Evolutionary conservation across 2,113 vertebrate genomes (phyloP).

Genomic region (Stegastes partitus): DNA sequence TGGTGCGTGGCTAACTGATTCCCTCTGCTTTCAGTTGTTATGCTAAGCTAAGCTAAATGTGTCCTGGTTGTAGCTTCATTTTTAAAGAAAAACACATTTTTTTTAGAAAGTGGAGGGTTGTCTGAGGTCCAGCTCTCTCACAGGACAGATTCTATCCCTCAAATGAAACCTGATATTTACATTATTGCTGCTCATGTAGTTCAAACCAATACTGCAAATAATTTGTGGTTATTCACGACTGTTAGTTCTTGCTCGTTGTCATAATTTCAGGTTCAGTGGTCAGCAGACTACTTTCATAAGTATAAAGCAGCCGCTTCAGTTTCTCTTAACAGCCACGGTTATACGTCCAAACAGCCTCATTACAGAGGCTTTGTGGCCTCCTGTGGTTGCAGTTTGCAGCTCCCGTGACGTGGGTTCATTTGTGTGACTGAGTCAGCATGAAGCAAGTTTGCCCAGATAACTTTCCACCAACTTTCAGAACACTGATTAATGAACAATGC

Average conservation of each 20-base stretch:
- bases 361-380: slow-evolving; percentile 7
- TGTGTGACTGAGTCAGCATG: neutral
- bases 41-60: too few relatives aligned
- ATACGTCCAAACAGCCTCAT: neutral
- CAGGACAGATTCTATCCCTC: too few relatives aligned
- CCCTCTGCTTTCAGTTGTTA: too few relatives aligned
- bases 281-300: neutral
- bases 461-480: neutral
- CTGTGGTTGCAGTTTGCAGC: slow-evolving; percentile 21
- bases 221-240: neutral
- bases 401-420: neutral
- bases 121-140: too few relatives aligned
- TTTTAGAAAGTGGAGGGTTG: too few relatives aligned
- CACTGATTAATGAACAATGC: neutral
- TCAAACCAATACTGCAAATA: neutral
- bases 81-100: too few relatives aligned
- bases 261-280: neutral
- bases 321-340: neutral
- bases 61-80: too few relatives aligned
- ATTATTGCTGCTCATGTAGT: neutral
- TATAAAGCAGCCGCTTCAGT: neutral
- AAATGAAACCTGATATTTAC: neutral
- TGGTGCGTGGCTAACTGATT: too few relatives aligned
- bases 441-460: neutral
- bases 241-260: neutral